Base-by-base conservation (phyloP, 2,888 invertebrate genomes). In the Tachina lurida region DNA sequence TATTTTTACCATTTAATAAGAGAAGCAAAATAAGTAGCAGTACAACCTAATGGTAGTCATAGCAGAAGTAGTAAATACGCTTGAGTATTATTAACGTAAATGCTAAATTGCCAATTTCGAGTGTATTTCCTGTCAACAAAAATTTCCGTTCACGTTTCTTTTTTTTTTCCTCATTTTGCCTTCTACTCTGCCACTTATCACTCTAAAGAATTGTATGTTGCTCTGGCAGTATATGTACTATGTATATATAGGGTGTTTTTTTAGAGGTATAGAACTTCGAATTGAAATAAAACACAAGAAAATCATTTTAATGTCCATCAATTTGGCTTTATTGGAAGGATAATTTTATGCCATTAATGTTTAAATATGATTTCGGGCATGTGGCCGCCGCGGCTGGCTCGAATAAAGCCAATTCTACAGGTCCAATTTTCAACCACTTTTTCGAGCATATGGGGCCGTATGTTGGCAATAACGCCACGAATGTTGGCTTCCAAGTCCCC, bases 91-190 rank as follows among this genome's bases (percentile, higher is more conserved):
- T 91, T 91, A 91, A 91, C 91, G 91, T 92, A 91, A 91, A 92
- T 91, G 92, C 91, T 91, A 91, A 91, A 91, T 92, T 92, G 93
- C 91, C 92, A 92, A 93, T 92, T 92, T 92, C 91, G 90, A 91
- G 91, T 91, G 92, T 92, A 93, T 93, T 93, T 93, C 92, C 92
- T 90, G 92, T 92, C 90, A 92, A 91, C 91, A 90, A 90, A 90
- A 91, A 90, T 90, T 91, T 90, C 87, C 90, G 88, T 87, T 88
- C 12, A 62, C 15, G 88, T 52, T 62, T 62, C 49, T 86, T 87
- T 84, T 84, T 56, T 45, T 83, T 82, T 84, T 83, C 31, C 7
- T 12, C 13, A 10, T 12, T 17, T 17, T 19, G n/a, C 22, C 49
- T 62, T 52, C 19, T 17, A 10, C 54, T 15, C 62, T 71, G 62